A percentile compares a stretch with the other conserved stretches of the same genome.
Conservation (phyloP, 2,888 invertebrate genomes). For the Lycophotia porphyrea region DNA sequence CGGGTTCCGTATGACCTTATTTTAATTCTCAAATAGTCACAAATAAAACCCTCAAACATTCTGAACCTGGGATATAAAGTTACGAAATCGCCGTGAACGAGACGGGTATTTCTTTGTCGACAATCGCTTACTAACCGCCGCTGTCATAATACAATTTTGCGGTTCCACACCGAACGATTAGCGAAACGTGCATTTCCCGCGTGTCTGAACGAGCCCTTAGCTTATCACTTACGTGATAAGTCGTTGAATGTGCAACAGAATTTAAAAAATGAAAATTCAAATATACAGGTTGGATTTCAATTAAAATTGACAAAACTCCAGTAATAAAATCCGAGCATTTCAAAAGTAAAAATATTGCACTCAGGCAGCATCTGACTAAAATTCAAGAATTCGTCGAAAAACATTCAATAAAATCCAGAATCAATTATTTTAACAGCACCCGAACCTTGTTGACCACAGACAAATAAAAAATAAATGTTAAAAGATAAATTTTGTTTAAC, state of each 20-base stretch:
- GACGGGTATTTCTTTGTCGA: no score
- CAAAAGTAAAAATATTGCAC: conserved; percentile 1
- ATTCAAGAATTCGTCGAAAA: conserved; percentile 1
- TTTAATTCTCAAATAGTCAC: no score
- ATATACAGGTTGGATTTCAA: not conserved
- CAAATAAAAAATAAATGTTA: conserved; percentile 40
- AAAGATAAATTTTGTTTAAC: conserved; percentile 44
- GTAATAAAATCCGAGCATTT: not conserved
- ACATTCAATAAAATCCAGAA: not conserved
- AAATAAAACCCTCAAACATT: no score
- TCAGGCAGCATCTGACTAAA: not conserved
- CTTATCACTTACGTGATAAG: not conserved
- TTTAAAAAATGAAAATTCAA: not conserved
- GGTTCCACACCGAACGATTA: not conserved
- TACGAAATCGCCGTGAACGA: no score
- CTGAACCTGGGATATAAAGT: no score
- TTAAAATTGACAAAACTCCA: not conserved
- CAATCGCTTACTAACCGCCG: not conserved
- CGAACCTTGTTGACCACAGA: conserved; percentile 23
- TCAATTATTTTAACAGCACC: conserved; percentile 16
- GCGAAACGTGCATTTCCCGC: not conserved
- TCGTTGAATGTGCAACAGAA: not conserved
- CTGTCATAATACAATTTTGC: not conserved
- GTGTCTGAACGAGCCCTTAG: not conserved
- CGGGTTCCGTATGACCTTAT: no score